Evolutionary conservation across 2,888 invertebrate species (phyloP), one percentile per base, ranked within the genome.

Genomic region (Cosmia trapezina): DNA sequence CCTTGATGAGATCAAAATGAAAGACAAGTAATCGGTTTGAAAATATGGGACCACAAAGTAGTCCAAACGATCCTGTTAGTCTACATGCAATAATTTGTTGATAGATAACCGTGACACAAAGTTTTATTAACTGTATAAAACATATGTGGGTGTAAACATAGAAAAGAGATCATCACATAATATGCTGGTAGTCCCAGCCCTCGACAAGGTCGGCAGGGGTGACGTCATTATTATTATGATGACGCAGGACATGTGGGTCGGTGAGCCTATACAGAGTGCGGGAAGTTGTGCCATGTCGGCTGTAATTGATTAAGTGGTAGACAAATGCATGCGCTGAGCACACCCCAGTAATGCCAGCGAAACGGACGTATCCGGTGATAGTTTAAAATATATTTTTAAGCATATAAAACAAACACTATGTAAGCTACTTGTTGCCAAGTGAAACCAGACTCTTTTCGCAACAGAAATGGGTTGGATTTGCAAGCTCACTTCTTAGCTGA

Each of bases 291-390:
- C 87, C 81, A 81, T 75, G 80, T 77, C 60, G 81, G 86, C 80
- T 80, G 82, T 90, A 94, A 95, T 94, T 94, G 94, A 93, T 93
- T 92, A 94, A 94, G 93, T 93, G 91, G 90, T 84, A 79, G 83
- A 86, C 87, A 80, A 85, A 75, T 79, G 84, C 81, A 83, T 76
- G 75, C 80, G 72, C 64, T 68, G 73, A 78, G 68, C 61, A 76
- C 70, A 78, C 80, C 75, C 78, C 56, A 75, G 68, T 80, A 70
- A 69, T 72, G 70, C 80, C 84, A 87, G 86, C 87, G 84, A 86
- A 88, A 90, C 81, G 78, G 67, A 84, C 85, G 87, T 87, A 90
- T 93, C 92, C 92, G 91, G 91, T 89, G 89, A 89, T 85, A 88
- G 86, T 87, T 86, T 88, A 78, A 88, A 88, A 88, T 89, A 83